Percentiles rank a stretch among this genome's conserved stretches.
Conservation (phyloP, 2,113 vertebrate genomes). For the Pituophis catenifer region DNA sequence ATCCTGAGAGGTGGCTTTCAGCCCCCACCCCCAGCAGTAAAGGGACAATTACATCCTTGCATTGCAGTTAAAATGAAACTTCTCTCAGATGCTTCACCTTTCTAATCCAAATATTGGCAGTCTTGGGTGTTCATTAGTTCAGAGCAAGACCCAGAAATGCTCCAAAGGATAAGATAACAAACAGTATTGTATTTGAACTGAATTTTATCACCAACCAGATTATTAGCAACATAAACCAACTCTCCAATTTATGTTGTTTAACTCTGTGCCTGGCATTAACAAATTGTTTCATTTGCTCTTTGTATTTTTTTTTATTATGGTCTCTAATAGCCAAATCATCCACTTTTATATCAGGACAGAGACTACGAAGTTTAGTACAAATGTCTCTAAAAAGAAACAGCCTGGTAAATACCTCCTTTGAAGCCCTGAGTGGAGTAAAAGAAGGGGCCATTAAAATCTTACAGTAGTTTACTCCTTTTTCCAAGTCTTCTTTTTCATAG, state of each 20-base stretch:
- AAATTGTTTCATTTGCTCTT: neutral
- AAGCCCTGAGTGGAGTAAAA: neutral
- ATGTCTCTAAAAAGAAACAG: neutral
- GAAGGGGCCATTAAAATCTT: neutral
- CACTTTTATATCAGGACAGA: neutral
- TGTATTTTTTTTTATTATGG: neutral
- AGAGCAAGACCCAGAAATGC: neutral
- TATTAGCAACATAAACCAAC: neutral
- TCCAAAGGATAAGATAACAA: neutral
- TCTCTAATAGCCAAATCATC: neutral
- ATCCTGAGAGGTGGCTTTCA: neutral
- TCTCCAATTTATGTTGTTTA: neutral
- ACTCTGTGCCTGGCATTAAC: neutral
- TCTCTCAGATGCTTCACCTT: neutral
- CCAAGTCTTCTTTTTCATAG: neutral
- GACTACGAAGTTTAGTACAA: neutral
- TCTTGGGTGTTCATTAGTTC: neutral
- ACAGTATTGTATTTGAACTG: neutral
- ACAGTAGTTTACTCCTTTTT: neutral
- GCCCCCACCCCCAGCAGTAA: neutral
- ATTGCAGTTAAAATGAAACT: neutral
- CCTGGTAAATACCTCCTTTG: neutral
- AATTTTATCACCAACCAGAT: neutral
- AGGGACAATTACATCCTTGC: neutral
- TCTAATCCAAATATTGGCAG: neutral